Evolutionary conservation across 1,140 invertebrate genomes (phyloP), one percentile per base, ranked within the genome.

Genomic region (Hyles euphorbiae): DNA sequence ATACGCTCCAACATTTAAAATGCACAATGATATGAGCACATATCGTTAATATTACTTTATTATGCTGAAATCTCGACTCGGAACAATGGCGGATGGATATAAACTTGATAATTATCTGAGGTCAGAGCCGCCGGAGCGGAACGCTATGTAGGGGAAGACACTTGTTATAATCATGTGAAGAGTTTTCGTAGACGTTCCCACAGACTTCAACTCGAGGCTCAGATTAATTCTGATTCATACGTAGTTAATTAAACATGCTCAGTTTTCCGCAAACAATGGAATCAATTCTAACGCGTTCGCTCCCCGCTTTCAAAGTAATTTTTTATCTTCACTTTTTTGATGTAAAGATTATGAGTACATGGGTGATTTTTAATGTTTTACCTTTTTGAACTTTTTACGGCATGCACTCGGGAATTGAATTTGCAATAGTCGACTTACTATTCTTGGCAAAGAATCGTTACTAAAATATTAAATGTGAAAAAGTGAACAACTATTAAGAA

Each of bases 171-270:
- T 78, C 81, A 88, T 88, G 85, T 86, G 85, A 88, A 88, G 85
- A 88, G 65, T 73, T 83, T 86, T 84, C 72, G 73, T 85, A 88
- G 81, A 85, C 81, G 81, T 88, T 88, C 85, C 85, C 85, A 88
- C 85, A 76, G 58, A 64, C 67, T 56, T 46, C 22, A 2, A 22
- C 22, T 22, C 60, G 54, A 50, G 67, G 73, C 74, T 76, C 67
- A 75, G 8, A 83, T 85, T 76, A 78, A 76, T 77, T 76, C 73
- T 76, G 81, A 85, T 84, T 87, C 82, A 79, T 85, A 83, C 83
- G 74, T 67, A 75, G 68, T 70, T 83, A 81, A 87, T 84, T 85
- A 83, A 72, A 71, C 74, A 76, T 78, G 76, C 75, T 40, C 36
- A 40, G 36, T 40, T 40, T 40, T 40, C 36, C 36, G 36, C 36